Base-by-base conservation (phyloP, 2,797 vertebrate genomes). In the Danio tinwini region DNA sequence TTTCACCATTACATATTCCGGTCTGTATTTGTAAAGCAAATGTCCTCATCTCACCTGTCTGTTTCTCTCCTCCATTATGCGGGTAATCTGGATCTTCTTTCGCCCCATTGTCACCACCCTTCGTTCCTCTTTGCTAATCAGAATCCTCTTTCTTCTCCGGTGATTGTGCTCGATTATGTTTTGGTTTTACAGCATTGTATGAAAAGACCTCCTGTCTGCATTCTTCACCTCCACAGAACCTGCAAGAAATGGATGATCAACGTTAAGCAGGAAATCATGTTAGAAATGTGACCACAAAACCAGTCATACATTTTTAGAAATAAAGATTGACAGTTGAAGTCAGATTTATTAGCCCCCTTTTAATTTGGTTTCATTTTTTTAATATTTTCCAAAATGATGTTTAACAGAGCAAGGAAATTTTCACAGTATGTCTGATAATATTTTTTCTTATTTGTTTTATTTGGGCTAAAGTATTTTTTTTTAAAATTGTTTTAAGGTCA, bases 41-140 rank as follows among this genome's bases (percentile, higher is more conserved):
- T 1, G 17, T 56, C 37, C 50, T 68, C 44, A 63, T 77, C 90
- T 93, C 87, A 99, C 98, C 96, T 99, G 98, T 82, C 98, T 94
- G 92, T 98, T 99, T 90, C 97, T 94, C 88, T 99, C 97, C 81
- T 99, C 97, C 86, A 97, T 93, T 84, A 99, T 99, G 88, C 97
- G 93, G 5, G 96, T 97, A 91, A 99, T 99, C 90, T 98, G 97
- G 91, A 99, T 99, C 95, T 99, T 99, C 93, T 96, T 99, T 84
- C 98, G 95, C 90, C 98, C 97, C 98, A 99, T 99, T 91, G 92
- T 94, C 17, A 68, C 75, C 85, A 74, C 85, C 86, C 86, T 86
- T 87, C 89, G 87, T 82, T 88, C 91, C 76, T 82, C 92, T 88
- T 90, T 84, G 88, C 88, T 86, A 88, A 71, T 75, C n/a, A 63